Evolutionary conservation across 2,888 invertebrate genomes (phyloP).

Genomic region (Lamellibrachia columna): DNA sequence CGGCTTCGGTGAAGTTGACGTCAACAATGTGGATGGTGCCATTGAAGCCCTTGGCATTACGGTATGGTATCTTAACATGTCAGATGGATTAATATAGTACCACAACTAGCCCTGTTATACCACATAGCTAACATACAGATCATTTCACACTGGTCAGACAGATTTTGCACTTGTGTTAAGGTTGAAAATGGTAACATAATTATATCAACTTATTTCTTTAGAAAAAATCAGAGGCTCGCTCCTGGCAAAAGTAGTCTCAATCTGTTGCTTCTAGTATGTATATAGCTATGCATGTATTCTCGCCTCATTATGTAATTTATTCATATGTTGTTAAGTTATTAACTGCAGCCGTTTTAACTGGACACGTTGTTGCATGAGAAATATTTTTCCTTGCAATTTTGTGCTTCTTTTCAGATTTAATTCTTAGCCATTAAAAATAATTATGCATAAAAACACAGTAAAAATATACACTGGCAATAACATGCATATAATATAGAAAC

Average conservation of each 20-base stretch:
- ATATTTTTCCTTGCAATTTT: not conserved
- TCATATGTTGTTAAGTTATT: not conserved
- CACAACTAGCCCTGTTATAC: not conserved
- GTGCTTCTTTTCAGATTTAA: not conserved
- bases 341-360: not conserved
- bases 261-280: not conserved
- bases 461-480: not conserved
- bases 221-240: too few species aligned
- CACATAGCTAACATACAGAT: not conserved
- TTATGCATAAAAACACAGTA: not conserved
- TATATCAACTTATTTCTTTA: too few species aligned
- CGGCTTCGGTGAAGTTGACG: slow-evolving; percentile 57
- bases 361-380: not conserved
- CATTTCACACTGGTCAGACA: not conserved
- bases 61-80: not conserved
- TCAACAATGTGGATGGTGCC: slow-evolving; percentile 54
- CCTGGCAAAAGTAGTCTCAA: not conserved
- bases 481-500: not conserved
- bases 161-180: too few species aligned
- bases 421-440: not conserved
- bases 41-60: slow-evolving; percentile 51
- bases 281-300: not conserved
- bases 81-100: not conserved
- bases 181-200: too few species aligned
- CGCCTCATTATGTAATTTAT: not conserved